These are phyloP conservation scores for Cylloceria caligata DNA, from an alignment of 2,888 invertebrate genomes.

Conservation along the genomic window DNA sequence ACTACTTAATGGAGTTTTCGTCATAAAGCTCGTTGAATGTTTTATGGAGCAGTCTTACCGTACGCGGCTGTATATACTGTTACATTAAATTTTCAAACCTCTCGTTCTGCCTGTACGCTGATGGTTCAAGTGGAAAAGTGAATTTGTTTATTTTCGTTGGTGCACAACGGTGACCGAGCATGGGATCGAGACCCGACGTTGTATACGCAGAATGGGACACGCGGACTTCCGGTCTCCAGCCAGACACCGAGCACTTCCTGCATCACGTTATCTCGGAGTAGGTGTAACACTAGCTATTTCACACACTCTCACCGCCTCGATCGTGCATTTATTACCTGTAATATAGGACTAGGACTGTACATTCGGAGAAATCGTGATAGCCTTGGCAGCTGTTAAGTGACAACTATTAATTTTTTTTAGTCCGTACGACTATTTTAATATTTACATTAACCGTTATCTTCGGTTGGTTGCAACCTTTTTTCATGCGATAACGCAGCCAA, in stretches of 20 bases:
- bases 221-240: conserved; percentile 64
- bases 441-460: too few relatives aligned
- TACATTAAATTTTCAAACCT: conserved; percentile 12
- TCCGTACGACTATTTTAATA: too few relatives aligned
- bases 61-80: not conserved
- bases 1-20: not conserved
- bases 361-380: too few relatives aligned
- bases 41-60: not conserved
- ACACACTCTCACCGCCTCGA: not conserved
- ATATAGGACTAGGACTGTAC: not conserved
- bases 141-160: conserved; percentile 33
- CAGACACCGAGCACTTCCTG: conserved; percentile 64
- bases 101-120: not conserved
- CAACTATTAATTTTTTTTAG: too few relatives aligned
- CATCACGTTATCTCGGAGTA: conserved; percentile 57
- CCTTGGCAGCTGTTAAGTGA: too few relatives aligned
- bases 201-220: conserved; percentile 52
- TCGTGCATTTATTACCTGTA: not conserved
- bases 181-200: conserved; percentile 27
- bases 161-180: conserved; percentile 29
- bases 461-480: too few relatives aligned
- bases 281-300: not conserved
- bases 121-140: not conserved
- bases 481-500: too few relatives aligned
- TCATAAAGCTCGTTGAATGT: conserved; percentile 8